Base-by-base conservation (phyloP, 1,140 invertebrate species). In the Zophobas morio region DNA sequence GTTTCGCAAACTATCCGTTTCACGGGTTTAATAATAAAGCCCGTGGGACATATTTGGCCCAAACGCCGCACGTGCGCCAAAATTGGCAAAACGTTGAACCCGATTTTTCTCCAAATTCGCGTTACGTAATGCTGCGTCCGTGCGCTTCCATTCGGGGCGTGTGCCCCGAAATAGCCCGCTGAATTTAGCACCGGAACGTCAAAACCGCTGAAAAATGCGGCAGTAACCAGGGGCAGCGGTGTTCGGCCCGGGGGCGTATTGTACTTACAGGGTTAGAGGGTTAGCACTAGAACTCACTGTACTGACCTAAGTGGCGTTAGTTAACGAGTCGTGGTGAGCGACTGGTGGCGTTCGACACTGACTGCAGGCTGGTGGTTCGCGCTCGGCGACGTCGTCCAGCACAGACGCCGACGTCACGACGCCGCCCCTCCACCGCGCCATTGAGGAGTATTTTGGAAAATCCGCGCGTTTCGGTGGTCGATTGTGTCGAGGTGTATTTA, bases 241-340 rank as follows among this genome's bases (percentile, higher is more conserved):
- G 20, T 20, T 20, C 20, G 20, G 20, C 20, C 5, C 34, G 57
- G 37, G 3, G 37, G 20, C 33, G n/a, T 33, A 56, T 56, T 35
- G n/a, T 5, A 20, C n/a, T 60, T 33, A 33, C 3, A 51, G 6
- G 2, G 57, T 60, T 60, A 60, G 8, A 8, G 8, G n/a, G 34
- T 49, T 34, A 46, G 49, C 49, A 53, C 42, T 53, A 71, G 8
- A 70, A 76, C 49, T 5, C 53, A 60, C 35, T 79, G 74, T 84
- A 84, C 83, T 83, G 77, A 84, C 83, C 83, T 82, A 84, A 83
- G 82, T 83, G 80, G 80, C 75, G 78, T 75, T 77, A 78, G n/a
- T 66, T 77, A 83, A 71, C 80, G 83, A 84, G 83, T 84, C 83
- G 83, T 79, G 78, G 79, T 81, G 80, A 79, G 80, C 83, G 83